Evolutionary conservation across 1,140 invertebrate species (phyloP), one percentile per base, ranked within the genome.

Genomic region (Lethocerus indicus): DNA sequence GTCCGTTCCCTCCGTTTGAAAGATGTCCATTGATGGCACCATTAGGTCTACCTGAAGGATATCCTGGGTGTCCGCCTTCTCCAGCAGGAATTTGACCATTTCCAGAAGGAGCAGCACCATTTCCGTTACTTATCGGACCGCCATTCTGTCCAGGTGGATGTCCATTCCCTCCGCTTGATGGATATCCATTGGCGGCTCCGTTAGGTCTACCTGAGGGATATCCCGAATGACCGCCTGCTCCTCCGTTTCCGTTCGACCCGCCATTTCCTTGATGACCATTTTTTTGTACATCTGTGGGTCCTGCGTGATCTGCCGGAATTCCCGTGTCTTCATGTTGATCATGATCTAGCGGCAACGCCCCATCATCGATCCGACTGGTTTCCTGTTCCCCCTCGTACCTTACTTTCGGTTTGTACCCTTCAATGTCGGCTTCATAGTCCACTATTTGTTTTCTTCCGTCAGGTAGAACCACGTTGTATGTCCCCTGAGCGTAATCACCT

Each of bases 361-460:
- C 12, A n/a, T n/a, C 12, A 35, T n/a, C n/a, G 12, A n/a, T 35
- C 12, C 12, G 32, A 35, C 32, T 35, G 32, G 12, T 35, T n/a
- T 35, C 32, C n/a, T n/a, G n/a, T n/a, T n/a, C 21, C 12, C 13
- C 76, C 59, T 79, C 77, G 63, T 79, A 80, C 55, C 75, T 71
- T 47, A 80, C 71, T 61, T 74, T 72, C 20, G 77, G 78, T 47
- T 72, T 69, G 63, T 77, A 81, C 24, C 78, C 78, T 51, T 68
- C 69, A 7, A 67, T 69, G n/a, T 76, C 75, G 2, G 76, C 75
- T 36, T 73, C 64, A 49, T 78, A 78, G 54, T 77, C 74, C 3
- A 79, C 76, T 25, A 74, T 69, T 60, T 78, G 75, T 26, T 67
- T 75, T 26, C 76, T 66, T 0, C 77, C 77, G 35, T 80, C 77